Evolutionary conservation across 2,888 invertebrate genomes (phyloP), one percentile per base, ranked within the genome.

Genomic region (Enoplolaimus lenunculus): DNA sequence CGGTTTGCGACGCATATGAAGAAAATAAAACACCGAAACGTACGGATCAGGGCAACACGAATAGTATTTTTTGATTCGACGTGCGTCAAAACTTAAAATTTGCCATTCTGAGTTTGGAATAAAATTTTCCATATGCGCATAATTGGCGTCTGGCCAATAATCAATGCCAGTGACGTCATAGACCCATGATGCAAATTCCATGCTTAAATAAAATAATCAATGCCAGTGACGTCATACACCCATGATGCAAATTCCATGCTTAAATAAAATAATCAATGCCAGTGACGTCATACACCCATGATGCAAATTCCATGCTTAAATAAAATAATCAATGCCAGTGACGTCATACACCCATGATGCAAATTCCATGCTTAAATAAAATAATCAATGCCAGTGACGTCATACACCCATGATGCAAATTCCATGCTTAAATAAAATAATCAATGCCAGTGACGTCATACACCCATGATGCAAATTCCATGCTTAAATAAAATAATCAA

Each of bases 31-130:
- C 34, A 79, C 74, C 26, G 78, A 74, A 29, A 80, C 78, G 75
- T 78, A 80, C 71, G 77, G 77, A 73, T 78, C 75, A 26, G 78
- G 78, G 59, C 79, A 79, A 69, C 79, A 79, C 16, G 74, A 72
- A 21, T 28, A 29, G 28, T 31, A n/a, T 21, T 59, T 21, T 2
- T 7, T 21, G 30, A 71, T 34, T 16, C 28, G 31, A 45, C 31
- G 13, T 21, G 31, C 72, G 2, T 60, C 71, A 31, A 80, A 76
- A n/a, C n/a, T n/a, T n/a, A n/a, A n/a, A n/a, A n/a, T n/a, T 16
- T 74, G 74, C 79, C 79, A 79, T 67, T 79, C 79, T 57, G 77
- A 78, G 71, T 79, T 78, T 62, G 74, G 70, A 1, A 77, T 77
- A 75, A 77, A 78, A 67, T 7, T 13, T 13, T 65, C 69, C 45